Evolutionary conservation across 2,797 vertebrate species (phyloP).

Genomic region (Eurystomus glaucurus): DNA sequence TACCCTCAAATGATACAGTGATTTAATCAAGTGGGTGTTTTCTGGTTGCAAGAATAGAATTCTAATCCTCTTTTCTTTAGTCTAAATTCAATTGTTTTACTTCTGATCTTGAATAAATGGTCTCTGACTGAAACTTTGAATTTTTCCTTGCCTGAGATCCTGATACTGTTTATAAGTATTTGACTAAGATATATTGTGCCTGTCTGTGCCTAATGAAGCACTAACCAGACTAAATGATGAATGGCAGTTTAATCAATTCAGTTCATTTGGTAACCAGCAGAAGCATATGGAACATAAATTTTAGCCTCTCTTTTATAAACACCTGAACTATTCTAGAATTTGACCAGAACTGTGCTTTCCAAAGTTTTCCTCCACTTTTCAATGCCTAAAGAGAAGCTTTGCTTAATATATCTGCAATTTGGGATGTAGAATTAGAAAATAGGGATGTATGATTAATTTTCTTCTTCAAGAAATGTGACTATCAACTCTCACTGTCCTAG

Average conservation of each 20-base stretch:
- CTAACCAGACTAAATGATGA: constrained; percentile 81
- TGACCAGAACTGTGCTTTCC: not conserved
- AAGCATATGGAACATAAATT: constrained; percentile 79
- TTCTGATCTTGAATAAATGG: constrained; percentile 15
- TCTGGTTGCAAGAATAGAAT: not conserved
- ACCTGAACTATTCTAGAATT: constrained; percentile 45
- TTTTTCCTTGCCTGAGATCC: constrained; percentile 39
- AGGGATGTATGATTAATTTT: not conserved
- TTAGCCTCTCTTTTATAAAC: constrained; percentile 77
- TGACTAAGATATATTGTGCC: constrained; percentile 82
- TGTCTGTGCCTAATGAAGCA: constrained; percentile 83
- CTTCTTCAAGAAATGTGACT: not conserved
- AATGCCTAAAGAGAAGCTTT: not conserved
- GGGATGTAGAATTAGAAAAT: not conserved
- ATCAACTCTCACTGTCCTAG: not conserved
- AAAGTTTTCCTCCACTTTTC: not conserved
- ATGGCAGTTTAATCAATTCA: constrained; percentile 83
- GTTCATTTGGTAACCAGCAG: constrained; percentile 64
- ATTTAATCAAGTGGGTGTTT: not conserved
- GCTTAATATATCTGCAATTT: not conserved
- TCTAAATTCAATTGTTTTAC: constrained; percentile 12
- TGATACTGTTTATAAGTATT: constrained; percentile 59
- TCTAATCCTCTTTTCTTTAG: not conserved
- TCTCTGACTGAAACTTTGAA: constrained; percentile 18
- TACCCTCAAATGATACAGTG: not conserved